Conservation (phyloP, 2,113 vertebrate species). For the Pollimyrus isidori region DNA sequence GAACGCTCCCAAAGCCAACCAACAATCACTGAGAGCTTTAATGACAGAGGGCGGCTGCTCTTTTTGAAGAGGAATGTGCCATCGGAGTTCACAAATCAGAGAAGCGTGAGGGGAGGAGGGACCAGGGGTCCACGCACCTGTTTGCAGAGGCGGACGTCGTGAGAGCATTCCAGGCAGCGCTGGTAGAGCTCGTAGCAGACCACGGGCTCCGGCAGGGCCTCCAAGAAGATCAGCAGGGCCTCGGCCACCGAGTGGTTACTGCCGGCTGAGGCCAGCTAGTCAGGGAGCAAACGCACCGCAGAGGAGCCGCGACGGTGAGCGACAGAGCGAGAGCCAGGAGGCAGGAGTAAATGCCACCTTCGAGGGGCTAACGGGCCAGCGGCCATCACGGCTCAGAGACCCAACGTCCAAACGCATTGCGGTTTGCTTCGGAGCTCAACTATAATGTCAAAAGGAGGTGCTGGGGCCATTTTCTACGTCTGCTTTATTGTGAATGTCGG, state of each 20-base stretch:
- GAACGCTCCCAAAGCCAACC: background rate
- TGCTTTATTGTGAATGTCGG: too few species aligned
- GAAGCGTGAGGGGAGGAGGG: background rate
- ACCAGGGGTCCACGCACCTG: conserved; percentile 62
- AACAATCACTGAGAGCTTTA: background rate
- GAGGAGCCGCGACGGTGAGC: background rate
- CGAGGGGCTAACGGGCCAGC: background rate
- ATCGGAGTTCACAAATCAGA: background rate
- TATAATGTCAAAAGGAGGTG: background rate
- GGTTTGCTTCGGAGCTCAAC: background rate
- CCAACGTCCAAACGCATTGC: background rate
- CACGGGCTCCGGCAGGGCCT: conserved; percentile 88
- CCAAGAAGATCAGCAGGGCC: conserved; percentile 90
- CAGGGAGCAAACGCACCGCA: conserved; percentile 46
- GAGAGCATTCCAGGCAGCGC: conserved; percentile 79
- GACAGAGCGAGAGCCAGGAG: background rate
- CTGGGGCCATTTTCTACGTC: too few species aligned
- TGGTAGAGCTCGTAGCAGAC: conserved; percentile 94
- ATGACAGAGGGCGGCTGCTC: background rate
- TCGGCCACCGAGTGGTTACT: conserved; percentile 95
- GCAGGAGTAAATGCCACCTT: background rate
- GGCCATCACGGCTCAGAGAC: background rate
- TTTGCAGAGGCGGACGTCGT: conserved; percentile 80
- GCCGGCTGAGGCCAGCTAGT: conserved; percentile 67
- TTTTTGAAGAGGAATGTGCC: background rate